phyloP scores from a whole-genome alignment of 2,888 invertebrate species.

The Gastrophysa polygoni region DNA sequence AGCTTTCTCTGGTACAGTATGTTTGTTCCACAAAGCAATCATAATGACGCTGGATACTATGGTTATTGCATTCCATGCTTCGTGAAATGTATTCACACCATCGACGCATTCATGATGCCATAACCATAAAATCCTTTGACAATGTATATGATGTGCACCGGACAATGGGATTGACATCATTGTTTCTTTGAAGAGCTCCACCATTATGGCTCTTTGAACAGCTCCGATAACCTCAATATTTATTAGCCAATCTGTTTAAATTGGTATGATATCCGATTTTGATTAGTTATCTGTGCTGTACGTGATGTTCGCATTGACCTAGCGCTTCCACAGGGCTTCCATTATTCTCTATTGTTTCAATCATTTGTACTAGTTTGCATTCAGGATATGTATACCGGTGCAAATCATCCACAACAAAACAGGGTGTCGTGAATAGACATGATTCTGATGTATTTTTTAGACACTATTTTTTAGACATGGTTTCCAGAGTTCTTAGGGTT shows the following conservation, averaged over 20 bases:
- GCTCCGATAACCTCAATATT: constrained; percentile 36
- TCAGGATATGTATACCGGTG: constrained; percentile 31
- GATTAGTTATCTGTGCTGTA: constrained; percentile 42
- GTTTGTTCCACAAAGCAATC: too few species aligned
- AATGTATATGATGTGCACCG: not conserved
- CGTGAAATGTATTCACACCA: too few species aligned
- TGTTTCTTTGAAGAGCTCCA: constrained; percentile 27
- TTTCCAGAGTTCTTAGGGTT: too few species aligned
- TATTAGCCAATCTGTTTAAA: constrained; percentile 35
- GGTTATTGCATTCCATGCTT: too few species aligned
- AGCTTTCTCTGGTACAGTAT: too few species aligned
- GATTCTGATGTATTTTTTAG: too few species aligned
- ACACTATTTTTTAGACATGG: too few species aligned
- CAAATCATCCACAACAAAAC: constrained; percentile 4
- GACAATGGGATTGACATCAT: constrained; percentile 18
- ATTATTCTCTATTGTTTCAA: constrained; percentile 40
- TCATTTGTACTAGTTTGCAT: constrained; percentile 39
- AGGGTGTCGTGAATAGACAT: not conserved
- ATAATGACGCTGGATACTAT: too few species aligned
- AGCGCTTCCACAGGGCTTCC: constrained; percentile 27
- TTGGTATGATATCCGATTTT: constrained; percentile 36
- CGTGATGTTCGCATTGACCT: constrained; percentile 36
- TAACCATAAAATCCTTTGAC: not conserved
- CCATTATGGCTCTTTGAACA: constrained; percentile 30
- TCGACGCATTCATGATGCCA: not conserved